Evolutionary conservation across 2,797 vertebrate species (phyloP), one percentile per base, ranked within the genome.

Genomic region (Todus mexicanus): DNA sequence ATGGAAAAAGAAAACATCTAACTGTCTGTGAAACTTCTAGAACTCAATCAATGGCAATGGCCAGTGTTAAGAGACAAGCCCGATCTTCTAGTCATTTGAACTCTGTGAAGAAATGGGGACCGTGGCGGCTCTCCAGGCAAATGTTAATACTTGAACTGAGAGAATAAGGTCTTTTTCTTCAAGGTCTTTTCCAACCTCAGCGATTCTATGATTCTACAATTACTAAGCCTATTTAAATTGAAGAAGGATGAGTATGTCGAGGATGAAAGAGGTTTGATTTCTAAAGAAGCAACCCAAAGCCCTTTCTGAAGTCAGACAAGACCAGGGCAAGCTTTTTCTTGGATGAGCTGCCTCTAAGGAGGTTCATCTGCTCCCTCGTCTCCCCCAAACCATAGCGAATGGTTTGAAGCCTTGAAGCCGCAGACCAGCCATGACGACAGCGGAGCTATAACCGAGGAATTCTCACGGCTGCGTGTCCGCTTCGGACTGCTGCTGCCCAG

Each of bases 341-440:
- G 79, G 76, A 20, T 11, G 59, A 84, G 33, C 87, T 45, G 69
- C 9, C 59, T 45, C 10, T 2, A 12, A 54, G 31, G 47, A 83
- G 75, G 53, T 16, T 91, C 53, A 33, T 60, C 75, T 69, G 47
- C 78, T 81, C 82, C 87, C 85, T 81, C 26, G 48, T 91, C 70
- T 93, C 83, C 66, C 73, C 76, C 74, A 22, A 77, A 95, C 79
- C 95, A 94, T 96, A n/a, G 93, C 91, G 1, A 96, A 95, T 94
- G 95, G 92, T 89, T 95, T 75, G 94, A 89, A 94, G 85, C 85
- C 89, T 38, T 5, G 68, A 80, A 93, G 82, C 91, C 3, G 8
- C 89, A 78, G 92, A 68, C 90, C 89, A 93, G 94, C 89, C 92
- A 70, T 93, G 93, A 96, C 90, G 92, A 90, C 92, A 92, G 92